These are phyloP conservation scores for Eleutherodactylus coqui DNA, from an alignment of 2,797 vertebrate genomes.

Conservation along the genomic window DNA sequence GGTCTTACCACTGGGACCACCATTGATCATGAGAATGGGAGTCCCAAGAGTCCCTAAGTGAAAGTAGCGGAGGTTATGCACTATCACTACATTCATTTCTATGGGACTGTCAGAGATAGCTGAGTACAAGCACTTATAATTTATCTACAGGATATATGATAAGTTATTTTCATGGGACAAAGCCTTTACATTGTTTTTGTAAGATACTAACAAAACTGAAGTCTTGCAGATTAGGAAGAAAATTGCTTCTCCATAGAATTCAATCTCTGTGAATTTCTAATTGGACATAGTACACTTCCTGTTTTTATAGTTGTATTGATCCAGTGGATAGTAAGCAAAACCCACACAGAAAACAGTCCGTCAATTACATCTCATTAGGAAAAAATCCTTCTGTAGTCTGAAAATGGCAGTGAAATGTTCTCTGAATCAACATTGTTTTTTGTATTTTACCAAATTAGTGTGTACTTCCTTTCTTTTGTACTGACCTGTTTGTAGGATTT, in stretches of 20 bases:
- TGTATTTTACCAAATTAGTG: conserved; percentile 10
- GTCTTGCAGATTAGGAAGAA: neutral
- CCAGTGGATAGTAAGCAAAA: conserved; percentile 39
- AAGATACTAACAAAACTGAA: conserved; percentile 13
- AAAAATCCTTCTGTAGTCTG: conserved; percentile 44
- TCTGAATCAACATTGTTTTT: conserved; percentile 42
- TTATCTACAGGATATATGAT: no score
- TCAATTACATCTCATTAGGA: conserved; percentile 51
- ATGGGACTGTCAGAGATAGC: no score
- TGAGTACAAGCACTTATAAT: no score
- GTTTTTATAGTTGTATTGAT: conserved; percentile 56
- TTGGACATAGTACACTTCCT: conserved; percentile 50
- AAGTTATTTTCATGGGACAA: no score
- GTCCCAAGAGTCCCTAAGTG: no score
- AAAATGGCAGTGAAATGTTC: conserved; percentile 33
- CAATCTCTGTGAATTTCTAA: conserved; percentile 46
- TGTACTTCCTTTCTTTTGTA: neutral
- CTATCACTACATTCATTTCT: no score
- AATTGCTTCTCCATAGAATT: conserved; percentile 31
- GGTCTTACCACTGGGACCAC: no score
- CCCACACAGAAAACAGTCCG: conserved; percentile 45
- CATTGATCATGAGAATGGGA: no score
- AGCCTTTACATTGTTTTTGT: conserved; percentile 35
- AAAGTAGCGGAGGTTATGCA: no score
- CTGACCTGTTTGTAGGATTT: neutral